Percentiles rank a stretch among this genome's conserved stretches.
These are phyloP conservation scores for Aspiorhynchus laticeps DNA, from an alignment of 2,113 vertebrate species.

Conservation along the genomic window DNA sequence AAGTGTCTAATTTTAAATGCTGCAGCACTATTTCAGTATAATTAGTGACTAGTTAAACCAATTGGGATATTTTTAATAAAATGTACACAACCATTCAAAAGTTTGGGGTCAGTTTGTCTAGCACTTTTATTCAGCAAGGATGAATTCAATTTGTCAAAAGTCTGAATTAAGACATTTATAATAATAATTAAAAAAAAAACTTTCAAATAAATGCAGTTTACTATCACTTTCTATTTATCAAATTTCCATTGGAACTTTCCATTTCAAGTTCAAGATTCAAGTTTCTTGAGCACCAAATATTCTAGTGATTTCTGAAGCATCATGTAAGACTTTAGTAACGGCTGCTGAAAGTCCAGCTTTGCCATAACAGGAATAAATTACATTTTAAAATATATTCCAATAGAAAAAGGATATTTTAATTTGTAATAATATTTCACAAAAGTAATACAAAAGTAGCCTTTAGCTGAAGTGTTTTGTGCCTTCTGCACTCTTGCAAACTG, in stretches of 20 bases:
- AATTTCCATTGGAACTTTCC: background rate
- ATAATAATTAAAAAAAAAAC: background rate
- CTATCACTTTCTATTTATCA: background rate
- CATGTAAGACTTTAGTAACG: background rate
- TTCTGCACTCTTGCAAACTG: constrained; percentile 13
- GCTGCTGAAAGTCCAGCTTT: background rate
- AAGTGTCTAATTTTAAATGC: no score
- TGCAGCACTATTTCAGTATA: no score
- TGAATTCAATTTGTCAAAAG: background rate
- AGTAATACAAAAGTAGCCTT: background rate
- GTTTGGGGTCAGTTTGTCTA: background rate
- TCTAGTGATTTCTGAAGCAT: background rate
- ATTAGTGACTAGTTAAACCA: no score
- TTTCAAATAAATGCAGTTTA: background rate
- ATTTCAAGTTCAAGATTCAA: no score
- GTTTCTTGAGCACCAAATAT: background rate
- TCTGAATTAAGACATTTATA: background rate
- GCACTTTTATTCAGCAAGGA: background rate
- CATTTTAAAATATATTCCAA: background rate
- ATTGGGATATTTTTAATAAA: background rate
- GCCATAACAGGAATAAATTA: background rate
- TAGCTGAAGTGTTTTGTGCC: constrained; percentile 28
- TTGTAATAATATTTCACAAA: background rate
- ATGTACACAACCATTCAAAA: background rate
- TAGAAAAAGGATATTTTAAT: background rate